Conservation (phyloP, 2,888 invertebrate species). For the Drosophila kuntzei region DNA sequence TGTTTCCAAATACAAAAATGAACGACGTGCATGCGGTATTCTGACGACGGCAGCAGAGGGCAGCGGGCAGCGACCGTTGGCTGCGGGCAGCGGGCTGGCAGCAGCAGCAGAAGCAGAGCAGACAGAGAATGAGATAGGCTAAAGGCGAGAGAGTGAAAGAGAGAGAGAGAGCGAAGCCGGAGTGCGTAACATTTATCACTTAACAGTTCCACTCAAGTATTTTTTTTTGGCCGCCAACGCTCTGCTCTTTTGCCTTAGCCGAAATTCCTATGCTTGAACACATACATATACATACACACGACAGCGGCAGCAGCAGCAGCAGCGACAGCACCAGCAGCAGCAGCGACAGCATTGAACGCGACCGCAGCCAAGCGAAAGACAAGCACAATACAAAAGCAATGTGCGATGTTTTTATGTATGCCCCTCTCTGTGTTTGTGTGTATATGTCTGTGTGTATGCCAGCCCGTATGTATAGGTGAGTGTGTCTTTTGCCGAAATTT, state of each 20-base stretch:
- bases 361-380: constrained; percentile 52
- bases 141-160: constrained; percentile 17
- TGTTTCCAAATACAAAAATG: constrained; percentile 57
- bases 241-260: constrained; percentile 44
- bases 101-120: constrained; percentile 22
- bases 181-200: constrained; percentile 63
- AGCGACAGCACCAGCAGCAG: constrained; percentile 24
- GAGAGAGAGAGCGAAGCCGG: constrained; percentile 16
- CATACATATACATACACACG: constrained; percentile 1
- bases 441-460: not conserved
- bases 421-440: constrained; percentile 23
- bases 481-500: constrained; percentile 58
- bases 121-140: constrained; percentile 7
- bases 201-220: constrained; percentile 66
- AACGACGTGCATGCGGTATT: constrained; percentile 41
- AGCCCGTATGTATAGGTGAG: constrained; percentile 16
- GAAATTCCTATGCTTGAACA: constrained; percentile 69
- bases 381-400: constrained; percentile 46
- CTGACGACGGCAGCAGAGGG: constrained; percentile 19
- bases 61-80: constrained; percentile 5
- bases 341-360: constrained; percentile 30
- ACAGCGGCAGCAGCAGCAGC: constrained; percentile 16
- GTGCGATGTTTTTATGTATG: constrained; percentile 41
- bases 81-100: constrained; percentile 11
- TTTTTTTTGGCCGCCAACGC: constrained; percentile 50